These are phyloP conservation scores for Bubalus kerabau DNA, from an alignment of 2,113 vertebrate genomes.

Conservation along the genomic window DNA sequence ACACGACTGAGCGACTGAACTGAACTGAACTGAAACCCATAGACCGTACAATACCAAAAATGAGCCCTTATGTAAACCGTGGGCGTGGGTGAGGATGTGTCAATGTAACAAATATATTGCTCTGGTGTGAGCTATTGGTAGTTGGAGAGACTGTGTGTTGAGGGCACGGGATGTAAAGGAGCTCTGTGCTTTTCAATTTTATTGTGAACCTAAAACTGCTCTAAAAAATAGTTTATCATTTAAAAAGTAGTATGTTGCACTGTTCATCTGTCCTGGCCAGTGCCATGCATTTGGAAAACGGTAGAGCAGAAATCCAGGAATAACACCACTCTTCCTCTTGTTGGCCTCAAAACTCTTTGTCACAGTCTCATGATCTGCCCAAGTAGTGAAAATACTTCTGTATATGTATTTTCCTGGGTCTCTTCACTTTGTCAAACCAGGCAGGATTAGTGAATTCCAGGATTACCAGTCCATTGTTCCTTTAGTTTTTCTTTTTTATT, in stretches of 20 bases:
- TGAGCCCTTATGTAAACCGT: background rate
- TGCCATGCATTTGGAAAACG: background rate
- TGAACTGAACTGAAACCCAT: background rate
- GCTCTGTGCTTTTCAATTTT: background rate
- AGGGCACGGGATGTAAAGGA: background rate
- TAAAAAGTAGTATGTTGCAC: background rate
- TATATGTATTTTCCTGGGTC: background rate
- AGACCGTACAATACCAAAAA: background rate
- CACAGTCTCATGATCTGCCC: background rate
- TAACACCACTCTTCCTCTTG: background rate
- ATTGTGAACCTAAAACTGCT: background rate
- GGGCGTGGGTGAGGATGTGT: background rate
- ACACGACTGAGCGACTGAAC: too few species aligned
- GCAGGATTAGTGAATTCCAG: background rate
- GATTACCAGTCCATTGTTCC: background rate
- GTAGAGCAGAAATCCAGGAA: background rate
- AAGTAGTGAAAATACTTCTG: background rate
- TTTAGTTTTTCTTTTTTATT: background rate
- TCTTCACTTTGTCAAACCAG: background rate
- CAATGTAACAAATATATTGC: background rate
- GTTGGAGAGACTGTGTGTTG: background rate
- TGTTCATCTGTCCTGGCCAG: background rate
- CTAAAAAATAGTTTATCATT: background rate
- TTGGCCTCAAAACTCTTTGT: background rate
- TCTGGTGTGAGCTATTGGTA: background rate